Base-by-base conservation (phyloP, 2,113 vertebrate species). In the Cyanistes caeruleus region DNA sequence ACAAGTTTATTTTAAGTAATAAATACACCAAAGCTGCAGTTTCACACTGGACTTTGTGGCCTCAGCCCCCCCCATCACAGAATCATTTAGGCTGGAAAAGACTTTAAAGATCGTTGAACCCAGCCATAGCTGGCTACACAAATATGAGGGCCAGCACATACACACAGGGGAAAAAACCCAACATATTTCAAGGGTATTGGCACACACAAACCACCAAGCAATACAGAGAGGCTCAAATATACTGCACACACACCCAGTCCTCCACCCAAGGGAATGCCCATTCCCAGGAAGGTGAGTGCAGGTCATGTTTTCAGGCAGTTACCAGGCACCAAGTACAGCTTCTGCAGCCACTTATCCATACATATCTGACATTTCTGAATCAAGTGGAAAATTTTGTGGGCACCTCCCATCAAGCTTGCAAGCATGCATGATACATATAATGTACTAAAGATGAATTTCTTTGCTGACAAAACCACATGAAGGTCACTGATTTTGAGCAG, bases 341-440 rank as follows among this genome's bases (percentile, higher is more conserved):
- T 51, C 82, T 20, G 35, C 30, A 37, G 53, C 15, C 28, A 21
- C 24, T 59, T 56, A 62, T 7, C 68, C 35, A 7, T 6, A 41
- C 9, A 18, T 39, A 39, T 77, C 72, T 84, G 46, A 9, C 33
- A 64, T 60, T 43, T 55, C 33, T 70, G 27, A 76, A 33, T 44
- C 43, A 51, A 53, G 48, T 6, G 5, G 15, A 77, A 69, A 41
- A 63, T 31, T 33, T 44, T 18, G 1, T 20, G 21, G 31, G 33
- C 23, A 59, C 4, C 7, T 77, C 17, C 5, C 24, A 73, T 6
- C 24, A 33, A 35, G 7, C 6, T 12, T 75, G 2, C 31, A 52
- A 39, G 13, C 41, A 14, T 11, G 7, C 8, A 43, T 2, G 18
- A 43, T 19, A 53, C 0, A 1, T 27, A 43, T 22, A 17, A 23